Percentiles rank a stretch among this genome's conserved stretches.
Conservation (phyloP, 2,113 vertebrate genomes). For the Plotosus lineatus region DNA sequence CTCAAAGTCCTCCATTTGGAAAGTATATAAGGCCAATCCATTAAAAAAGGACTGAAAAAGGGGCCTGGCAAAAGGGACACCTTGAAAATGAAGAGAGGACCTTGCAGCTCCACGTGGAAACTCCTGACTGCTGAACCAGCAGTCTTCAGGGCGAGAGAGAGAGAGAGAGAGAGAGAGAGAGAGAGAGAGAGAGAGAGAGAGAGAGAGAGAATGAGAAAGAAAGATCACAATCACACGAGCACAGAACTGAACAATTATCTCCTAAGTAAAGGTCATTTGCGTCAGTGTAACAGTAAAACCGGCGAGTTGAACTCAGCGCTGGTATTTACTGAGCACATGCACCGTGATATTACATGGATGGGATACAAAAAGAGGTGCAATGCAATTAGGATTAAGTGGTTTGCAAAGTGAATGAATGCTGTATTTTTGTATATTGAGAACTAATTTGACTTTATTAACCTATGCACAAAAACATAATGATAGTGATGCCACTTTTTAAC, state of each 20-base stretch:
- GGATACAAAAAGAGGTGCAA: too few species aligned
- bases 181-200: not conserved
- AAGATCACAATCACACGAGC: conserved; percentile 89
- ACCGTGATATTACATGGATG: not conserved
- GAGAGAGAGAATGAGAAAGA: conserved; percentile 47
- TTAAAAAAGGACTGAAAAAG: conserved; percentile 90
- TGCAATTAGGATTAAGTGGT: too few species aligned
- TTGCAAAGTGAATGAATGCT: too few species aligned
- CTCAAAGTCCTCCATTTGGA: conserved; percentile 99
- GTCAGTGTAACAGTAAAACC: conserved; percentile 43
- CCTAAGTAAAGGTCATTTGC: conserved; percentile 85
- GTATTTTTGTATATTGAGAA: too few species aligned
- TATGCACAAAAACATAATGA: too few species aligned
- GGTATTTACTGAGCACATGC: conserved; percentile 47
- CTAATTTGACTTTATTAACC: too few species aligned
- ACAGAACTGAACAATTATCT: conserved; percentile 77
- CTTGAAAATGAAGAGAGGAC: conserved; percentile 99
- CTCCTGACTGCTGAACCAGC: conserved; percentile 94
- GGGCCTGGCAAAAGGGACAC: conserved; percentile 88
- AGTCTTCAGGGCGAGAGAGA: conserved; percentile 70
- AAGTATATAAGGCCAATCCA: conserved; percentile 99
- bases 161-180: conserved; percentile 7
- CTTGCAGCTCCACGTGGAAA: conserved; percentile 85
- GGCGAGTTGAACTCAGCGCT: conserved; percentile 22
- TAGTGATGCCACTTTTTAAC: too few species aligned